phyloP scores from a whole-genome alignment of 2,888 invertebrate genomes.

The Synergus gifuensis region DNA sequence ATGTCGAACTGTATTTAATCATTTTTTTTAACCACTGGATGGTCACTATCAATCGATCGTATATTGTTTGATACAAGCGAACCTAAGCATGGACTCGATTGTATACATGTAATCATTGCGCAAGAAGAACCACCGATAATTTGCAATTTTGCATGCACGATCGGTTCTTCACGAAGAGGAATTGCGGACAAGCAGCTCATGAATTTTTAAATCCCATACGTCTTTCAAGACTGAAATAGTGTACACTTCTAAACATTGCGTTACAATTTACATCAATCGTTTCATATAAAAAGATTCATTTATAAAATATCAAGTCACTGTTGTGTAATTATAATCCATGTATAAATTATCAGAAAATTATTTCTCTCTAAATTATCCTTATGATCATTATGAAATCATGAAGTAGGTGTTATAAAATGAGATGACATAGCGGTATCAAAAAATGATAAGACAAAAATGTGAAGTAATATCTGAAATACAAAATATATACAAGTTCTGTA shows the following conservation, averaged over 20 bases:
- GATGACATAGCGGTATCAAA: background rate
- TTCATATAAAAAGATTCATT: too few relatives aligned
- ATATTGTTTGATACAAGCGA: background rate
- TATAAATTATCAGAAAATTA: too few relatives aligned
- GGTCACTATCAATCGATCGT: background rate
- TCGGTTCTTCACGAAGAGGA: conserved; percentile 41
- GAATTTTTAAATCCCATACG: background rate
- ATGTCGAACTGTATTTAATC: background rate
- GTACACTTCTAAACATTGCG: background rate
- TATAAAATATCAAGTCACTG: too few relatives aligned
- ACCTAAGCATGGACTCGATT: background rate
- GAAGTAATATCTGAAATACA: background rate
- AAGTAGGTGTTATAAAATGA: background rate
- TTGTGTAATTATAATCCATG: too few relatives aligned
- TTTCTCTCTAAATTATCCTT: background rate
- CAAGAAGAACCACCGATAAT: conserved; percentile 62
- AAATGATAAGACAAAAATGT: background rate
- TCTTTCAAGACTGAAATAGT: background rate
- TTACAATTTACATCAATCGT: background rate
- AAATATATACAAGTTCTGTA: background rate
- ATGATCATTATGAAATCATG: background rate
- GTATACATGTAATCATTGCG: conserved; percentile 48
- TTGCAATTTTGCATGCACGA: conserved; percentile 67
- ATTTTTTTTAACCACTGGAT: background rate
- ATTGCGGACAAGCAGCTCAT: conserved; percentile 33